Percentiles rank a stretch among this genome's conserved stretches.
phyloP scores from a whole-genome alignment of 1,140 invertebrate genomes.

The Drosophila mauritiana region DNA sequence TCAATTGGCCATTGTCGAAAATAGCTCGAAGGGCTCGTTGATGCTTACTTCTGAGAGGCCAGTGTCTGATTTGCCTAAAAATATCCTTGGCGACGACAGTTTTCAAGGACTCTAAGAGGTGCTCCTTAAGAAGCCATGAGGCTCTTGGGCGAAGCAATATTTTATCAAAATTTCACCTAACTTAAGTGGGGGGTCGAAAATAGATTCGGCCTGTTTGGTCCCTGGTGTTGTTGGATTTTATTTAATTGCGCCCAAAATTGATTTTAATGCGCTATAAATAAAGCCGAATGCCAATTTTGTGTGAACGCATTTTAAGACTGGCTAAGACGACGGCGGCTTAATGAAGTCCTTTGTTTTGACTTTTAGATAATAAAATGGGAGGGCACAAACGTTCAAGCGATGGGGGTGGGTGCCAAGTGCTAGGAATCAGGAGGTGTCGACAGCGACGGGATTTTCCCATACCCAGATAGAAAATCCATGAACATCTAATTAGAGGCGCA shows the following conservation, averaged over 20 bases:
- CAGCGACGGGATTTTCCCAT: constrained; percentile 6
- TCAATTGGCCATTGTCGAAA: constrained; percentile 39
- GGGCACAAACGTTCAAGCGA: too few species aligned
- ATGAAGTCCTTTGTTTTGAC: constrained; percentile 71
- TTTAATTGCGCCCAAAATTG: constrained; percentile 78
- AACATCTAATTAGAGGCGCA: constrained; percentile 74
- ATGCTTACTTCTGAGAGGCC: constrained; percentile 6
- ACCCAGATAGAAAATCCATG: constrained; percentile 42
- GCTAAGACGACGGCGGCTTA: constrained; percentile 54
- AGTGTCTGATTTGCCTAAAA: constrained; percentile 28
- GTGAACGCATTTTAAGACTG: constrained; percentile 51
- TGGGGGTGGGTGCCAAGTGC: constrained; percentile 3
- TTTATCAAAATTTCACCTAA: constrained; percentile 36
- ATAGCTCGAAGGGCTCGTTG: constrained; percentile 23
- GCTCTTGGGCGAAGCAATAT: constrained; percentile 7
- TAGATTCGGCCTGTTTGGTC: constrained; percentile 8
- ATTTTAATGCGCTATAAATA: constrained; percentile 79
- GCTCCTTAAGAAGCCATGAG: constrained; percentile 15
- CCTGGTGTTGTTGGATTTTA: constrained; percentile 24
- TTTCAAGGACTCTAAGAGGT: constrained; percentile 21
- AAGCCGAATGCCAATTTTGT: constrained; percentile 67
- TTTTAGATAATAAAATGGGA: constrained; percentile 6
- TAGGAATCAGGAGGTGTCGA: constrained; percentile 25
- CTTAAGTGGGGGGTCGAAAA: constrained; percentile 32
- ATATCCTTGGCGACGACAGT: constrained; percentile 39